Percentiles rank a stretch among this genome's conserved stretches.
phyloP scores from a whole-genome alignment of 2,113 vertebrate genomes.

The Varanus salvator region DNA sequence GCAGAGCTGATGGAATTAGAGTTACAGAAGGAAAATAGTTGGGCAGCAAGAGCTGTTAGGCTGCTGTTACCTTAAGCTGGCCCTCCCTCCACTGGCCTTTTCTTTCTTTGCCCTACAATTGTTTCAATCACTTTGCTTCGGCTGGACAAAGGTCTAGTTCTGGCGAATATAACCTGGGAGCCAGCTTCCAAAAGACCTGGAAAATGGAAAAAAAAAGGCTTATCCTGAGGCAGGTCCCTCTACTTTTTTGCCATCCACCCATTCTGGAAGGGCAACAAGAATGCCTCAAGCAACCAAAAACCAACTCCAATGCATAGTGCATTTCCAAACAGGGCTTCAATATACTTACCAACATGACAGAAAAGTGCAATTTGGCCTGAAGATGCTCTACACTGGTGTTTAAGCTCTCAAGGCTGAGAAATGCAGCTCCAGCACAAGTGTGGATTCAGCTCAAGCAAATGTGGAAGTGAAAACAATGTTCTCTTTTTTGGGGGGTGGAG shows the following conservation, averaged over 20 bases:
- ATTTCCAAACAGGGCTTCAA: neutral
- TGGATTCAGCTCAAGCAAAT: neutral
- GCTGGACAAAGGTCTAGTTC: conserved; percentile 70
- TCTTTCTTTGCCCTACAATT: conserved; percentile 70
- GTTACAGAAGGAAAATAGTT: conserved; percentile 35
- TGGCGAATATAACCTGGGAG: conserved; percentile 73
- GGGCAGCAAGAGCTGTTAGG: neutral
- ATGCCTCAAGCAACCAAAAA: neutral
- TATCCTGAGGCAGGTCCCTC: neutral
- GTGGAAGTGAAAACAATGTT: neutral
- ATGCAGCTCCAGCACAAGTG: neutral
- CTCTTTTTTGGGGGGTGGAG: neutral
- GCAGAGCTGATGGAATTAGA: conserved; percentile 19
- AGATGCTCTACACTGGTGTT: neutral
- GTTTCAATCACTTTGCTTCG: conserved; percentile 61
- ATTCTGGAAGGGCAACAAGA: neutral
- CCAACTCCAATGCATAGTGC: neutral
- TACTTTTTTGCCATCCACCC: neutral
- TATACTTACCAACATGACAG: neutral
- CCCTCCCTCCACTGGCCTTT: conserved; percentile 69
- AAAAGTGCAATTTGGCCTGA: neutral
- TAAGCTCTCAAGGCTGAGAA: neutral
- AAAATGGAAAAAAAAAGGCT: conserved; percentile 65
- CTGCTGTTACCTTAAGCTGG: conserved; percentile 71
- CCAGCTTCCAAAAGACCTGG: conserved; percentile 66